Evolutionary conservation across 2,797 vertebrate species (phyloP).

Genomic region (Chaunax sp.): DNA sequence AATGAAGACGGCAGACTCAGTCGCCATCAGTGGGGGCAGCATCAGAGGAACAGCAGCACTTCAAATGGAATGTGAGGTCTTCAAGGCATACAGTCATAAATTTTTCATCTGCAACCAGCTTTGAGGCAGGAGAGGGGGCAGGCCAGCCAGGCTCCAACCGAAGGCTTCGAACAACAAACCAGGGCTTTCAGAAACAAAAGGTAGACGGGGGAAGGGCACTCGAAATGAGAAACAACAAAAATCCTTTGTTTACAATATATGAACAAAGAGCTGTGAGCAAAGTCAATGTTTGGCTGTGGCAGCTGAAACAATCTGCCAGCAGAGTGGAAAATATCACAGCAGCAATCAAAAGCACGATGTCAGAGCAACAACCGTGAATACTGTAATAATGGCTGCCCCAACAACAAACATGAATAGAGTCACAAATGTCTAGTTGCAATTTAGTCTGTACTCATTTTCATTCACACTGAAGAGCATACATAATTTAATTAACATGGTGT

Average conservation of each 20-base stretch:
- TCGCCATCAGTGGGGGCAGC: conserved; percentile 78
- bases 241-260: conserved; percentile 72
- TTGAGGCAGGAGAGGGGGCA: conserved; percentile 81
- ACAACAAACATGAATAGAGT: conserved; percentile 15
- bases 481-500: not conserved
- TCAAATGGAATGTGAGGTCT: conserved; percentile 83
- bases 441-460: not conserved
- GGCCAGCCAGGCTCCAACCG: conserved; percentile 66
- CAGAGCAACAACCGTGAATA: conserved; percentile 34
- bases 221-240: conserved; percentile 72
- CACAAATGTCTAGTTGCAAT: conserved; percentile 1
- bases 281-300: conserved; percentile 50
- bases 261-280: conserved; percentile 67
- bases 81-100: conserved; percentile 85
- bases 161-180: conserved; percentile 80
- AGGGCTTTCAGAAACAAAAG: conserved; percentile 71
- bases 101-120: conserved; percentile 86
- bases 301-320: not conserved
- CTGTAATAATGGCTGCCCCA: conserved; percentile 13
- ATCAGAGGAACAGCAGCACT: conserved; percentile 81
- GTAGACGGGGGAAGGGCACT: conserved; percentile 67
- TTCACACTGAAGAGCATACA: not conserved
- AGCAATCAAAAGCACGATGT: conserved; percentile 40
- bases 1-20: conserved; percentile 72
- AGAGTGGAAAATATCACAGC: conserved; percentile 17